Percentiles rank a stretch among this genome's conserved stretches.
These are phyloP conservation scores for Euura lappo DNA, from an alignment of 1,140 invertebrate species.

Conservation along the genomic window DNA sequence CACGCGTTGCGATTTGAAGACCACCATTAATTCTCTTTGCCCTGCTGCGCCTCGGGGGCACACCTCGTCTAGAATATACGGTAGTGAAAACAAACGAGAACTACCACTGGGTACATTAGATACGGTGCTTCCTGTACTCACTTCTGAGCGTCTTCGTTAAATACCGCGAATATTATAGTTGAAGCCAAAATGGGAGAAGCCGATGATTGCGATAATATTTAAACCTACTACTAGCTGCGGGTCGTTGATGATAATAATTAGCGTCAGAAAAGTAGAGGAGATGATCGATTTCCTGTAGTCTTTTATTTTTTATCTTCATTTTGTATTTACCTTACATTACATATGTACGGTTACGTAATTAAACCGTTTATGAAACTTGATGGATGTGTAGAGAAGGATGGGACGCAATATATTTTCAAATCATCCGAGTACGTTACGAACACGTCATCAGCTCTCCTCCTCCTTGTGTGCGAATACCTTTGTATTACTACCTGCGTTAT, in stretches of 20 bases:
- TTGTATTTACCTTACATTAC: background rate
- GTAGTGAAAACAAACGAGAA: constrained; percentile 26
- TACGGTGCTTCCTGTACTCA: constrained; percentile 33
- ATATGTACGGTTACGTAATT: no score
- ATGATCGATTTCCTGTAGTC: background rate
- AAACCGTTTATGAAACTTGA: no score
- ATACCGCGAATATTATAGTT: background rate
- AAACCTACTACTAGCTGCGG: no score
- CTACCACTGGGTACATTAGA: constrained; percentile 25
- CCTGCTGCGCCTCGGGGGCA: background rate
- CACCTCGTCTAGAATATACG: constrained; percentile 24
- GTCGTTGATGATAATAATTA: background rate
- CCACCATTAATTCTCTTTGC: background rate
- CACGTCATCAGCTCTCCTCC: no score
- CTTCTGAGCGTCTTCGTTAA: background rate
- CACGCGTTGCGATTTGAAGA: constrained; percentile 29
- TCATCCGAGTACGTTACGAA: no score
- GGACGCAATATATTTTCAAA: no score
- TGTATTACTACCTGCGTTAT: no score
- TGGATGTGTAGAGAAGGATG: no score
- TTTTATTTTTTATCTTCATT: background rate
- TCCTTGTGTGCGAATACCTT: no score
- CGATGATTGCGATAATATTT: background rate
- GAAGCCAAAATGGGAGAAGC: background rate
- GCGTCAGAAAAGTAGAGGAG: background rate